These are phyloP conservation scores for Anneissia japonica DNA, from an alignment of 35 echinoderm and acorn worm species.

Conservation along the genomic window DNA sequence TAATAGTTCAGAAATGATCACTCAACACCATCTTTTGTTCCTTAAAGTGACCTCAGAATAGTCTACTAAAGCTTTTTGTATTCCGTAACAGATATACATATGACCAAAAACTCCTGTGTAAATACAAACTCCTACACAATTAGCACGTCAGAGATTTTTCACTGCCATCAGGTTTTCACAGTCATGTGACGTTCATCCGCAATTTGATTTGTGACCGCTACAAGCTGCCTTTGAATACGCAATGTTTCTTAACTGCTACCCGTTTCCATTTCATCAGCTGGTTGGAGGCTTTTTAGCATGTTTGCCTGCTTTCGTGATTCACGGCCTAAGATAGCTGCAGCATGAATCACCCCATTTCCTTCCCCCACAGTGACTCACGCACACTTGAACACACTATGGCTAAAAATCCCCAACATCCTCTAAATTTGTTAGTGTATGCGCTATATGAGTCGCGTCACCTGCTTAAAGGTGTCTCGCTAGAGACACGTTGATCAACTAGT, in stretches of 20 bases:
- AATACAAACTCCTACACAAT: too few species aligned
- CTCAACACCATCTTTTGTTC: too few species aligned
- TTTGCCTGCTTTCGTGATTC: background rate
- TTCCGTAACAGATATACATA: too few species aligned
- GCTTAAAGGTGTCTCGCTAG: background rate
- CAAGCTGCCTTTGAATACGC: too few species aligned
- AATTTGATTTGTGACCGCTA: too few species aligned
- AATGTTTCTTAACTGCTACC: background rate
- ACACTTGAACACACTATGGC: background rate
- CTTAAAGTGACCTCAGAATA: too few species aligned
- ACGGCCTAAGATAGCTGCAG: background rate
- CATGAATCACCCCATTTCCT: background rate
- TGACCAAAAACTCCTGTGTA: too few species aligned
- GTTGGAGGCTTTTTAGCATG: background rate
- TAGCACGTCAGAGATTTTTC: too few species aligned
- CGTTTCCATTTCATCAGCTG: background rate
- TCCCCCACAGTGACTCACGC: background rate
- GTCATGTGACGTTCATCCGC: too few species aligned
- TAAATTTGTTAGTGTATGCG: background rate
- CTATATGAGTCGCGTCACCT: background rate
- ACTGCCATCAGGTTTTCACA: too few species aligned
- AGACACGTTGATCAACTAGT: background rate
- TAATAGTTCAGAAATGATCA: too few species aligned
- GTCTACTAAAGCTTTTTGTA: too few species aligned
- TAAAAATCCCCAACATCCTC: background rate